Conservation (phyloP, 2,888 invertebrate species). For the Leptinotarsa tumamoca region DNA sequence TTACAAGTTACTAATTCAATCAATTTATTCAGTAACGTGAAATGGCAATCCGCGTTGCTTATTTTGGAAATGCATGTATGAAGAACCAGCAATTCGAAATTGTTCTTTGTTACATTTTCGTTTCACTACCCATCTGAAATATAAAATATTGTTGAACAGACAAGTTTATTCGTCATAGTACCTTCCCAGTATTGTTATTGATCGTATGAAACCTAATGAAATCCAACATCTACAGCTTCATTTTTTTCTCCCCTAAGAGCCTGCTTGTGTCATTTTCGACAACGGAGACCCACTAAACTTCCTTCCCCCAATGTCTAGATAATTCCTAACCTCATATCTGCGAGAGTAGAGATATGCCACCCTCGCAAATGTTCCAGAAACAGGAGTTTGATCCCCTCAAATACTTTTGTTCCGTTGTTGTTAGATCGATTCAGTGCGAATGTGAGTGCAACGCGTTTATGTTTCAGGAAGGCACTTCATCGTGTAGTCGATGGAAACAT, state of each 20-base stretch:
- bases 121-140: too few species aligned
- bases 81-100: too few species aligned
- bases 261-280: constrained; percentile 19
- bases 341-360: constrained; percentile 16
- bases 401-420: constrained; percentile 27
- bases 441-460: constrained; percentile 39
- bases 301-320: constrained; percentile 34
- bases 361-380: constrained; percentile 12
- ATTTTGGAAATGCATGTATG: too few species aligned
- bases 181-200: background rate
- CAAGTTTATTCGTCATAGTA: too few species aligned
- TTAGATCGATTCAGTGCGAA: constrained; percentile 37
- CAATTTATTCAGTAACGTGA: too few species aligned
- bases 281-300: constrained; percentile 37
- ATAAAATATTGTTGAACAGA: too few species aligned
- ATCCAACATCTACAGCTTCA: constrained; percentile 10
- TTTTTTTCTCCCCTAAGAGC: constrained; percentile 17
- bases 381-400: constrained; percentile 22
- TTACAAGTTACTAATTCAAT: too few species aligned
- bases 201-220: constrained; percentile 12
- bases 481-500: background rate
- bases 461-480: background rate
- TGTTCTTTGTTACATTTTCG: too few species aligned
- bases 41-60: too few species aligned
- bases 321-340: constrained; percentile 29